phyloP scores from a whole-genome alignment of 2,888 invertebrate species.

The Iselma pallidipennis region DNA sequence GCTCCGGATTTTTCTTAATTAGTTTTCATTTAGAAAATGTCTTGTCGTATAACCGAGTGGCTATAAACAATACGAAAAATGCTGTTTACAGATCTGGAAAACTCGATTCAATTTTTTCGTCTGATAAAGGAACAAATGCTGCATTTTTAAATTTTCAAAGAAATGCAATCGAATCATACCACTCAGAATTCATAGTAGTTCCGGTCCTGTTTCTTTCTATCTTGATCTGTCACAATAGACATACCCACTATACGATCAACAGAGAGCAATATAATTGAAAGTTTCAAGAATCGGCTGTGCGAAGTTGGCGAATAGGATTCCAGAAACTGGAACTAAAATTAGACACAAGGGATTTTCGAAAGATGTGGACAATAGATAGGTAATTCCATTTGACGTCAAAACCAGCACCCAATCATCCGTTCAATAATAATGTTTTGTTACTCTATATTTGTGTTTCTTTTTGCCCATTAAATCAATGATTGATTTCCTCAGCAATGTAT shows the following conservation, averaged over 20 bases:
- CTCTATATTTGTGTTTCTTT: neutral
- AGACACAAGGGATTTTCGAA: neutral
- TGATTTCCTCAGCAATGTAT: neutral
- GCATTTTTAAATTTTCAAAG: too few species aligned
- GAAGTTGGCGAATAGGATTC: neutral
- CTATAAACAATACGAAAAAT: neutral
- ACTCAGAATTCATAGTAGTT: neutral
- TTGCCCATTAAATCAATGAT: neutral
- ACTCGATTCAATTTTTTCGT: too few species aligned
- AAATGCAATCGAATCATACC: too few species aligned
- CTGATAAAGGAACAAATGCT: too few species aligned
- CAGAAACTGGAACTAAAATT: neutral
- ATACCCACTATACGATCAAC: neutral
- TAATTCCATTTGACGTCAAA: neutral
- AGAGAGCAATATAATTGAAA: conserved; percentile 1
- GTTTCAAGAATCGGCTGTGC: neutral
- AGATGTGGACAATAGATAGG: neutral
- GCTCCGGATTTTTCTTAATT: neutral
- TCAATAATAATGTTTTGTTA: neutral
- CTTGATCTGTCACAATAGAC: neutral
- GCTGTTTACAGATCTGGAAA: neutral
- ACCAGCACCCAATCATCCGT: neutral
- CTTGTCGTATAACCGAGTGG: neutral
- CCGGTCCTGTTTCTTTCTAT: neutral
- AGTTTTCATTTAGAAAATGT: neutral